phyloP scores from a whole-genome alignment of 2,888 invertebrate species.

The Dasysyrphus tricinctus region DNA sequence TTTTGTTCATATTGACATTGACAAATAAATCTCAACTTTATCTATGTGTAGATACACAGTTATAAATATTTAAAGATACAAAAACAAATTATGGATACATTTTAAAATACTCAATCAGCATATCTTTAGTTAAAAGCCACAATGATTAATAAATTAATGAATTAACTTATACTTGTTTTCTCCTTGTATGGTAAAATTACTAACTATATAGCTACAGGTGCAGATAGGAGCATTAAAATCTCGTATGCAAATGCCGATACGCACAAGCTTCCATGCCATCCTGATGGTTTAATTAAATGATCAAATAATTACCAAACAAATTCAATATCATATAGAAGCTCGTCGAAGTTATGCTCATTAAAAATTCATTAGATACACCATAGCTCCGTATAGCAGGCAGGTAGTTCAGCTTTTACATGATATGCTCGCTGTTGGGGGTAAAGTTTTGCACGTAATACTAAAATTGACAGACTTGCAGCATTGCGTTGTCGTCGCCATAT shows the following conservation, averaged over 20 bases:
- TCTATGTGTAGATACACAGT: too few species aligned
- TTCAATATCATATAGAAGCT: constrained; percentile 60
- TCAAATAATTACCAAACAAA: constrained; percentile 73
- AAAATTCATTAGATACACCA: constrained; percentile 66
- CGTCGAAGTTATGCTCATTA: constrained; percentile 65
- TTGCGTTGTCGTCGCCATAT: neutral
- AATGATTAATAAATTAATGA: constrained; percentile 34
- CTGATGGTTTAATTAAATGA: constrained; percentile 67
- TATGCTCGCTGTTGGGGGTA: neutral
- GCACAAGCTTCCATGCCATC: constrained; percentile 46
- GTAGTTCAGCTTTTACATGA: constrained; percentile 25
- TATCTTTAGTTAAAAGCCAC: constrained; percentile 18
- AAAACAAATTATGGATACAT: neutral
- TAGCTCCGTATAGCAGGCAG: neutral
- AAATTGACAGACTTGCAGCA: constrained; percentile 20
- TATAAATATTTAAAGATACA: neutral
- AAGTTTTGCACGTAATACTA: constrained; percentile 14
- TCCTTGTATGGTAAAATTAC: constrained; percentile 51
- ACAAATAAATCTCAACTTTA: constrained; percentile 2
- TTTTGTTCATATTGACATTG: neutral
- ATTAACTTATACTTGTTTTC: constrained; percentile 13
- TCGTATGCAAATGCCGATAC: constrained; percentile 65
- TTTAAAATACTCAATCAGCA: constrained; percentile 12
- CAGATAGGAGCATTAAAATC: constrained; percentile 47
- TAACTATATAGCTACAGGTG: constrained; percentile 22